Conservation (phyloP, 2,113 vertebrate genomes). For the Xiphophorus hellerii region DNA sequence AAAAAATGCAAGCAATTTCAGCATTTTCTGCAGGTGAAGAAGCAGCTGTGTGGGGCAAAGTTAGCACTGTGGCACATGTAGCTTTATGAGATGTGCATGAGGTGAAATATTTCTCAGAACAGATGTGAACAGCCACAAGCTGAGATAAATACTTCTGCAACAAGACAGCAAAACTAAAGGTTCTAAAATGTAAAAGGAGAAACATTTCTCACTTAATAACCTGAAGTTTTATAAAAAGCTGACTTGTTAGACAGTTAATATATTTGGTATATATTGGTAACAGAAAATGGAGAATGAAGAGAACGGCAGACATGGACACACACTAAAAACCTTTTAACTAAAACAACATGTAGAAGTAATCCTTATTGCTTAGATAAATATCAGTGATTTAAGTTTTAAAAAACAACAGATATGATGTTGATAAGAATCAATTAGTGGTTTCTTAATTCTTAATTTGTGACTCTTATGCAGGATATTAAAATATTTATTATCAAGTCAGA, state of each 20-base stretch:
- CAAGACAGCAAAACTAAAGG: too few species aligned
- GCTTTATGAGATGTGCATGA: slow-evolving; percentile 2
- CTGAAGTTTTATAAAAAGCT: not conserved
- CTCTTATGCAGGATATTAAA: not conserved
- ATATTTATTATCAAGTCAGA: too few species aligned
- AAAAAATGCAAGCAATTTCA: slow-evolving; percentile 10
- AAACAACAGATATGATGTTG: not conserved
- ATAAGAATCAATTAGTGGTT: not conserved
- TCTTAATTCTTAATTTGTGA: not conserved
- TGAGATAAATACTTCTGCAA: not conserved
- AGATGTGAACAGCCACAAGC: slow-evolving; percentile 4
- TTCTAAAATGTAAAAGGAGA: too few species aligned
- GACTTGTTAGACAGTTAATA: too few species aligned
- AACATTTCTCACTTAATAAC: too few species aligned
- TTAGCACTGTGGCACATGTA: slow-evolving; percentile 21
- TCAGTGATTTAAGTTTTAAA: not conserved
- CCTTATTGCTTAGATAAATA: not conserved
- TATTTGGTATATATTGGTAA: not conserved
- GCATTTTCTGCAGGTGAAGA: slow-evolving; percentile 4
- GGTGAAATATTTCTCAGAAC: not conserved
- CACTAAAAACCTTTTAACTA: not conserved
- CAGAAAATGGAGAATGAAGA: not conserved
- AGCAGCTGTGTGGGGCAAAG: slow-evolving; percentile 25
- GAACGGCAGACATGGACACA: not conserved
- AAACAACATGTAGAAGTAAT: not conserved